Base-by-base conservation (phyloP, 2,888 invertebrate genomes). In the Strigamia maritima region DNA sequence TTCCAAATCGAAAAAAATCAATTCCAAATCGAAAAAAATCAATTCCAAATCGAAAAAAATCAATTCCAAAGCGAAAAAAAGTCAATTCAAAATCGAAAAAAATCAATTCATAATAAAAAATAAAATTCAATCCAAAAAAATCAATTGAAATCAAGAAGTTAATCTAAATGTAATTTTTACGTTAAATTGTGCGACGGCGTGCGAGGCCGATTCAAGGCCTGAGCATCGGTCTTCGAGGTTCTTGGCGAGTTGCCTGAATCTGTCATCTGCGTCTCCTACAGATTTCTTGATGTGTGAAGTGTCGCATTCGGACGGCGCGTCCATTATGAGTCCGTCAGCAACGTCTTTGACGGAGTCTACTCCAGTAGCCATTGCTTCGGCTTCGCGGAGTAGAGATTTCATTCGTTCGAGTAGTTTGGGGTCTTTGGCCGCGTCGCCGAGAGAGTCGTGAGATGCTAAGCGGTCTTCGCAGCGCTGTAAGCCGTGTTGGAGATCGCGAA, bases 391-490 rank as follows among this genome's bases (percentile, higher is more conserved):
- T 79, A 95, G 88, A 7, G 81, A 78, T 84, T 93, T 94, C 80
- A 97, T 93, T 80, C 94, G 91, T 80, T 95, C 95, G 80, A 93
- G 87, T 79, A 94, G 89, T 86, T 93, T 93, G 16, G 93, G 92
- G 86, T 97, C 97, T 81, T 91, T 90, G 0, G 92, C 91, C 82
- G 93, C 90, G n/a, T 83, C 83, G 83, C 93, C 89, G 78, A 92
- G 86, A 83, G 92, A 89, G 89, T 93, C 92, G 83, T 92, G 92
- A 3, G 91, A 90, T 22, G 91, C 91, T 54, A 94, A 87, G 81
- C 93, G 91, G 87, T 97, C 96, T 87, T 97, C 96, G 86, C 95
- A 94, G 80, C 95, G 90, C 84, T 93, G 92, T 80, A 97, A 89
- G 4, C 92, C 91, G 80, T 94, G 93, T 82, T 93, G 92, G n/a